Conservation (phyloP, 2,113 vertebrate species). For the Rhinolophus sinicus region DNA sequence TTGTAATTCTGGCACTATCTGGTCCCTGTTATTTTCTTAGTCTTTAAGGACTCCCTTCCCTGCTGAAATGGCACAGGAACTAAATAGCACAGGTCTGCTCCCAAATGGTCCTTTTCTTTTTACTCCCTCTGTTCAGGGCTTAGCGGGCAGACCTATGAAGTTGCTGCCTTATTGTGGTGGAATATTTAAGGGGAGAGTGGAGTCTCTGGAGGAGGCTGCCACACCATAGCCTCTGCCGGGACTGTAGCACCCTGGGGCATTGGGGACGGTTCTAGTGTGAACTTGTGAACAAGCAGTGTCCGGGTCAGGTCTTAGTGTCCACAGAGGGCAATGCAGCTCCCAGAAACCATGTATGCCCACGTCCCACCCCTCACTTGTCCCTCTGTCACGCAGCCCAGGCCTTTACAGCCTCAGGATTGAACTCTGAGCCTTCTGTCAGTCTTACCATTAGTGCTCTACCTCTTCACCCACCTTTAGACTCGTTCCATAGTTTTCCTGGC, state of each 20-base stretch:
- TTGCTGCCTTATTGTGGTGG: not conserved
- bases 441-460: not conserved
- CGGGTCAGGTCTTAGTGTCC: not conserved
- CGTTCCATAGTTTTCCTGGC: not conserved
- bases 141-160: not conserved
- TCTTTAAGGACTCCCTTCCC: not conserved
- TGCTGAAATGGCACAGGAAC: not conserved
- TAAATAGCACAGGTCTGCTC: not conserved
- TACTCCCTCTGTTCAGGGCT: not conserved
- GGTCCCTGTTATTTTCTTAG: not conserved
- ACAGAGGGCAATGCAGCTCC: not conserved
- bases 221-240: not conserved
- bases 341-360: fast-evolving
- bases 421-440: not conserved
- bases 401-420: not conserved
- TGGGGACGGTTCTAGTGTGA: not conserved
- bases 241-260: not conserved
- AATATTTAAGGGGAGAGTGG: not conserved
- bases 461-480: not conserved
- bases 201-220: not conserved
- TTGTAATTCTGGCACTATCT: not conserved
- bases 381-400: not conserved
- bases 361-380: not conserved
- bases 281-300: not conserved
- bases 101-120: not conserved